phyloP scores from a whole-genome alignment of 2,113 vertebrate genomes.

The Taurulus bubalis region DNA sequence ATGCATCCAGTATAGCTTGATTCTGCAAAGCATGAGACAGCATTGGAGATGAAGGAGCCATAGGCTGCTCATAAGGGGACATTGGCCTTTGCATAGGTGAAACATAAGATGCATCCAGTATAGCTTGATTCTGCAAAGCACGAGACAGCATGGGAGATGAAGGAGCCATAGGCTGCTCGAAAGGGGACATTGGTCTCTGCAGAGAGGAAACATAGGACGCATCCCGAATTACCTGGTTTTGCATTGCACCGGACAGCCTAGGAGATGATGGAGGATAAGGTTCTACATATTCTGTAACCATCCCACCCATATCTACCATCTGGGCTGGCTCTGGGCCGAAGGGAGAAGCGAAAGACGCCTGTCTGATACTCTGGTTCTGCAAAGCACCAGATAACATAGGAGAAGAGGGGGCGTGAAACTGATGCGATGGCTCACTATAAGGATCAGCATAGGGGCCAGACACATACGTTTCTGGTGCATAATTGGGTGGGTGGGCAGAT shows the following conservation, averaged over 20 bases:
- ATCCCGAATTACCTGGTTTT: slow-evolving; percentile 65
- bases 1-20: slow-evolving; percentile 65
- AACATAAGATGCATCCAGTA: slow-evolving; percentile 70
- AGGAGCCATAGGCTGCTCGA: slow-evolving; percentile 48
- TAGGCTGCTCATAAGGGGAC: slow-evolving; percentile 64
- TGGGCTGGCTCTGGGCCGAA: slow-evolving; percentile 54
- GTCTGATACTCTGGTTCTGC: slow-evolving; percentile 48
- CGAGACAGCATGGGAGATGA: slow-evolving; percentile 68
- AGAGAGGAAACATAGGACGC: slow-evolving; percentile 64
- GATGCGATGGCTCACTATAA: slow-evolving; percentile 50
- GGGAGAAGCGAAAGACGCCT: slow-evolving; percentile 49
- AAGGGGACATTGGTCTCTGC: slow-evolving; percentile 61
- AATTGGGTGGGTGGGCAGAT: slow-evolving; percentile 43
- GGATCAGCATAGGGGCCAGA: slow-evolving; percentile 53
- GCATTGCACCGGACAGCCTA: slow-evolving; percentile 64
- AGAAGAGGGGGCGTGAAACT: slow-evolving; percentile 56
- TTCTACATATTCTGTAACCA: slow-evolving; percentile 48
- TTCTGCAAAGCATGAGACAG: slow-evolving; percentile 73
- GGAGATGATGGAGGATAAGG: slow-evolving; percentile 52
- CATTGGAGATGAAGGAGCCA: slow-evolving; percentile 65
- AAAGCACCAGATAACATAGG: slow-evolving; percentile 68
- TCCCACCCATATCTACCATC: slow-evolving; percentile 48
- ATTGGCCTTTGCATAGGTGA: slow-evolving; percentile 61
- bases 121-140: slow-evolving; percentile 70
- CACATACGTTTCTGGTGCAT: slow-evolving; percentile 29